Evolutionary conservation across 1,140 invertebrate species (phyloP).

Genomic region (Ctenoplectra terminalis): DNA sequence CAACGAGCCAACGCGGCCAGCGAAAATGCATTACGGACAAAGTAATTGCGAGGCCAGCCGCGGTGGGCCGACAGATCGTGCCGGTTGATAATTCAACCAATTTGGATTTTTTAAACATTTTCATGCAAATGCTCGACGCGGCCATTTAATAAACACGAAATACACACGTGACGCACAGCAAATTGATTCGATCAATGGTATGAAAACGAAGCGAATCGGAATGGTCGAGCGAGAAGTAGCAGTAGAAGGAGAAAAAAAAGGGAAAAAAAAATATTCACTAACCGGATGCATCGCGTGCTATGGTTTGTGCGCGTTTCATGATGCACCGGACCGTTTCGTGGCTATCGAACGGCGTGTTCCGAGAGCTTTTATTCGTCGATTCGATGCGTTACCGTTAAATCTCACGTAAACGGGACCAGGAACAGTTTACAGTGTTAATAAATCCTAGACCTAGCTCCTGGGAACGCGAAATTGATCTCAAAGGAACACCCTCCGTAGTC

Average conservation of each 20-base stretch:
- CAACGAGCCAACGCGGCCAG: too few relatives aligned
- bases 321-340: background rate
- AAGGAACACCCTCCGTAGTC: background rate
- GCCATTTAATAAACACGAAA: slow-evolving; percentile 57
- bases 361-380: slow-evolving; percentile 32
- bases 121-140: slow-evolving; percentile 44
- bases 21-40: slow-evolving; percentile 28
- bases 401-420: background rate
- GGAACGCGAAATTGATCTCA: slow-evolving; percentile 2
- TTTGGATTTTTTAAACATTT: slow-evolving; percentile 53
- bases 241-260: background rate
- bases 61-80: slow-evolving; percentile 5
- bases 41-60: slow-evolving; percentile 34
- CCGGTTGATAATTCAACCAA: slow-evolving; percentile 45
- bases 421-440: slow-evolving; percentile 23
- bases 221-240: background rate
- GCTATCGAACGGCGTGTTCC: background rate
- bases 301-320: background rate
- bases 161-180: slow-evolving; percentile 29
- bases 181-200: slow-evolving; percentile 56
- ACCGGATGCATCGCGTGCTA: slow-evolving; percentile 25
- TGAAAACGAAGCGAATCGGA: slow-evolving; percentile 24
- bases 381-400: slow-evolving; percentile 43
- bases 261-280: slow-evolving; percentile 1
- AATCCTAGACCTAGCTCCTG: background rate